Base-by-base conservation (phyloP, 2,113 vertebrate genomes). In the Rattus rattus region DNA sequence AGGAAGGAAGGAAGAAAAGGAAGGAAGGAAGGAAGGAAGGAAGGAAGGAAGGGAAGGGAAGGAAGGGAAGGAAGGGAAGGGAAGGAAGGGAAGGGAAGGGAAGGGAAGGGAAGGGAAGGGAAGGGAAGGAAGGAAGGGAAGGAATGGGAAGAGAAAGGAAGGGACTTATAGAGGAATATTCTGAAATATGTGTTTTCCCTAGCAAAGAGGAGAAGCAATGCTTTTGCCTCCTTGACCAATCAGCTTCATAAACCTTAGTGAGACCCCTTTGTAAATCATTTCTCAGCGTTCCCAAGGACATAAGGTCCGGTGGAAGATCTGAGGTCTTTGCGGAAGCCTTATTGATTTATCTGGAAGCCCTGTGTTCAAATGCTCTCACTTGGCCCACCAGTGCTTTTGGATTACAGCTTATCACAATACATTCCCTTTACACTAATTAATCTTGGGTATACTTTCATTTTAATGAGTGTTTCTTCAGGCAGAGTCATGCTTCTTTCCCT, bases 201-300 rank as follows among this genome's bases (percentile, higher is more conserved):
- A 94, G 54, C 52, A 96, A 94, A 90, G 49, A 84, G 30, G 36
- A 88, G 90, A 65, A 80, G 30, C 2, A 63, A 49, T 61, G 11
- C 22, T 77, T 94, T 95, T 86, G 8, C n/a, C 92, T 94, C 79
- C 39, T 91, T 92, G 59, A 88, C 90, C 86, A 84, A 88, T 12
- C n/a, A 33, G 30, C 47, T 28, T 94, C 79, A 36, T 81, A 65
- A 81, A 75, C 9, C 59, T 94, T 81, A 47, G 24, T 56, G 79
- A 86, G 92, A 81, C 26, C 67, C 54, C 9, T 26, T 94, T 90
- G 36, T 77, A 63, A 65, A 76, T 69, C 39, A 54, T 67, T 90
- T 94, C 69, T 97, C 49, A 49, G 28, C 59, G 85, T 94, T 89
- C 75, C 59, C 88, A 49, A 47, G 89, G 30, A 19, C 14, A 39